These are phyloP conservation scores for Eumacrocentrus americanus DNA, from an alignment of 2,888 invertebrate genomes.

Conservation along the genomic window DNA sequence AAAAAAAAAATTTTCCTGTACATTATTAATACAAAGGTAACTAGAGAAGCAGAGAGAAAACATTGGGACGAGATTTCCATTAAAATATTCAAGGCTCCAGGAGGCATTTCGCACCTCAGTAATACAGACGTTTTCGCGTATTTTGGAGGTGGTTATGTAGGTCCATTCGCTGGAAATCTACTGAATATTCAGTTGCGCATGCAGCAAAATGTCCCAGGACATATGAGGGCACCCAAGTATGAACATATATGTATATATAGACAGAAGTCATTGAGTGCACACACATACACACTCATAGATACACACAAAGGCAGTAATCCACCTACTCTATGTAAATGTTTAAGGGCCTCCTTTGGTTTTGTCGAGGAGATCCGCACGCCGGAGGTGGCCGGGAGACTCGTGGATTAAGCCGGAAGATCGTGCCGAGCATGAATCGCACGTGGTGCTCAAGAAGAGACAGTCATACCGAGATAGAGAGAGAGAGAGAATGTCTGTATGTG, in stretches of 20 bases:
- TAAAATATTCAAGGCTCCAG: background rate
- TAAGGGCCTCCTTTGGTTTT: conserved; percentile 18
- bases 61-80: background rate
- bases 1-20: too few relatives aligned
- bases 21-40: too few relatives aligned
- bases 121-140: background rate
- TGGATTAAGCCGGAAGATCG: conserved; percentile 28
- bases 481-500: background rate
- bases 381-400: background rate
- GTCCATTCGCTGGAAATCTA: conserved; percentile 3
- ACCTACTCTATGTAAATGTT: conserved; percentile 25
- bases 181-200: conserved; percentile 21
- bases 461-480: background rate
- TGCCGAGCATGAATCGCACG: conserved; percentile 26
- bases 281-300: background rate
- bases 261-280: background rate
- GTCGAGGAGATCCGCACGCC: conserved; percentile 6
- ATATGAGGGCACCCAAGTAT: conserved; percentile 5
- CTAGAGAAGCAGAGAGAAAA: too few relatives aligned
- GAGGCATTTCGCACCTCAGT: background rate
- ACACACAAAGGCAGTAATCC: background rate
- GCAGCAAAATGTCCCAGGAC: conserved; percentile 15
- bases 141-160: background rate
- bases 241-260: conserved; percentile 3
- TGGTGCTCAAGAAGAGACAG: conserved; percentile 8